Base-by-base conservation (phyloP, 2,888 invertebrate species). In the Drosophila trichaetosa region DNA sequence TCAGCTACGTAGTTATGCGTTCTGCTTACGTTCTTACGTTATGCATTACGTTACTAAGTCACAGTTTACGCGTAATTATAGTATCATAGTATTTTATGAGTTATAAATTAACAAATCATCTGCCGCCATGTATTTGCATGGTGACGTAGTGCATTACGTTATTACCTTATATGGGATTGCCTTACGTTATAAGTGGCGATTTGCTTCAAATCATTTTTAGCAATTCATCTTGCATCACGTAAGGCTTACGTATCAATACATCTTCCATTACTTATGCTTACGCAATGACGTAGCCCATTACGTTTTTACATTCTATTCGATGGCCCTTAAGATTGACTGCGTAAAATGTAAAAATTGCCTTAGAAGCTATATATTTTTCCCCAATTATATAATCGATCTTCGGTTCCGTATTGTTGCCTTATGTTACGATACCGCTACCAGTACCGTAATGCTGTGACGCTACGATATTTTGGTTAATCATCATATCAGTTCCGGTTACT, bases 11-110 rank as follows among this genome's bases (percentile, higher is more conserved):
- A 7, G 31, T 16, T 24, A 52, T 21, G 21, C 21, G 8, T 4
- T 34, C 53, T 38, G 33, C 29, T 63, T 69, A 69, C 42, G 48
- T 62, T n/a, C 42, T 67, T 40, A 53, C 42, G 65, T 42, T 52
- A 36, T 11, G 42, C 42, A 34, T 42, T 24, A 52, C 65, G 34
- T 46, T 52, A 24, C 4, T 21, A 18, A 16, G 36, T 36, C 24
- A 24, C 16, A 48, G 21, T 8, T 48, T 16, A 18, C 16, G 18
- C 7, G 6, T 7, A 16, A 16, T 16, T 24, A 16, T 8, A 11
- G 18, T 27, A 16, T 54, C 24, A 36, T 18, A 24, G 13, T 29
- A n/a, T n/a, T 13, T 29, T 11, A 24, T 3, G 13, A n/a, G 49
- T 51, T n/a, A 11, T 11, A 6, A n/a, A 11, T 29, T 49, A 29